phyloP scores from a whole-genome alignment of 2,113 vertebrate species.

The Podarcis raffonei region DNA sequence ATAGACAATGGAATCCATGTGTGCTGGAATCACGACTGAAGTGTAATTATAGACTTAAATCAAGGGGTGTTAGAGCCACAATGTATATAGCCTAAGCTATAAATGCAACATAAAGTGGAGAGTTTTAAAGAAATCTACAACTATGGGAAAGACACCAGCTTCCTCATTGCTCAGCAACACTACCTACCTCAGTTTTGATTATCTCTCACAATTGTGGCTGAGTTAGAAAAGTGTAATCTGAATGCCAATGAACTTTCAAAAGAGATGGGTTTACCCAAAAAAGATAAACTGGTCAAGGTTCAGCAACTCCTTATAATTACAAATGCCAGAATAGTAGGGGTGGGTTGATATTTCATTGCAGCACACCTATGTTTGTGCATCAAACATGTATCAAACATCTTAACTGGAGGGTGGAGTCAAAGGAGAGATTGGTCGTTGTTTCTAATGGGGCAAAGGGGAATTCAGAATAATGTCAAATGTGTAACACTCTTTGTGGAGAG shows the following conservation, averaged over 20 bases:
- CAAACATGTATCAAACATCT: background rate
- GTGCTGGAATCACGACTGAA: constrained; percentile 28
- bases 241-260: background rate
- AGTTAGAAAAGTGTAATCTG: background rate
- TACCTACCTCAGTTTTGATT: background rate
- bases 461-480: too few relatives aligned
- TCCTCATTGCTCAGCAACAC: background rate
- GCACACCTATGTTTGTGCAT: background rate
- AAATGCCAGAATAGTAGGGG: background rate
- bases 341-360: background rate
- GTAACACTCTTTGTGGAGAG: too few relatives aligned
- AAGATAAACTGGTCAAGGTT: too few relatives aligned
- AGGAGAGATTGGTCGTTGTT: too few relatives aligned
- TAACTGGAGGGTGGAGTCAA: too few relatives aligned
- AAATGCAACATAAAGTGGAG: constrained; percentile 20
- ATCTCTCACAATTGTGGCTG: constrained; percentile 42
- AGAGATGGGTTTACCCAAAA: background rate
- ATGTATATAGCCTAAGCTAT: constrained; percentile 37
- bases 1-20: constrained; percentile 14
- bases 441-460: too few relatives aligned
- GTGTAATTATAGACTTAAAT: constrained; percentile 54
- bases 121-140: constrained; percentile 25
- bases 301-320: background rate
- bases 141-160: constrained; percentile 18
- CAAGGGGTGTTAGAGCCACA: constrained; percentile 13